A percentile compares a stretch with the other conserved stretches of the same genome.
Evolutionary conservation across 2,797 vertebrate genomes (phyloP).

Genomic region (Sebastes matsubarae): DNA sequence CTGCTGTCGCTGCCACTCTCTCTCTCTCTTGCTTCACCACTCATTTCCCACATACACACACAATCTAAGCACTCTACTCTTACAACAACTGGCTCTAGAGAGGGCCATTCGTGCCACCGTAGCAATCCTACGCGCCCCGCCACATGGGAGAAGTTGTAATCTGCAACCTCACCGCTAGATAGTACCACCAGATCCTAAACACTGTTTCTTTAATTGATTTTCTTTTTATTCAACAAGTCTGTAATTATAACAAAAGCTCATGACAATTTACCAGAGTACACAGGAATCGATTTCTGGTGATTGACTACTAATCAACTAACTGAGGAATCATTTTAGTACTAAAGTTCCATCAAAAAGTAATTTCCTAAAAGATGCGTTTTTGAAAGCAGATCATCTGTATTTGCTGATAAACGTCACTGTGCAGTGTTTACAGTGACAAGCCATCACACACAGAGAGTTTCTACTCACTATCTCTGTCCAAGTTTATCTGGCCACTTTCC

Average conservation of each 20-base stretch:
- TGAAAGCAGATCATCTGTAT: background rate
- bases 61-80: no score
- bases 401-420: background rate
- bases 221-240: background rate
- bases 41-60: no score
- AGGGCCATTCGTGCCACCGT: no score
- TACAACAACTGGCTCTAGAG: no score
- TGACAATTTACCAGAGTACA: background rate
- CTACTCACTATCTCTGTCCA: constrained; percentile 74
- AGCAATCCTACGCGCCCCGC: no score
- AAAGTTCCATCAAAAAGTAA: background rate
- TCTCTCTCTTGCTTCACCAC: no score
- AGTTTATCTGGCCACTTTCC: background rate
- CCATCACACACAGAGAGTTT: background rate
- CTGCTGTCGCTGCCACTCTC: no score
- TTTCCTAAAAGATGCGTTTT: background rate
- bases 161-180: no score
- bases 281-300: background rate
- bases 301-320: background rate
- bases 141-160: no score
- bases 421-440: background rate
- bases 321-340: background rate
- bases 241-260: background rate
- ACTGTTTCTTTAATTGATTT: background rate
- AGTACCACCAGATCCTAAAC: no score